Evolutionary conservation across 2,888 invertebrate species (phyloP), one percentile per base, ranked within the genome.

Genomic region (Dascillus cervinus): DNA sequence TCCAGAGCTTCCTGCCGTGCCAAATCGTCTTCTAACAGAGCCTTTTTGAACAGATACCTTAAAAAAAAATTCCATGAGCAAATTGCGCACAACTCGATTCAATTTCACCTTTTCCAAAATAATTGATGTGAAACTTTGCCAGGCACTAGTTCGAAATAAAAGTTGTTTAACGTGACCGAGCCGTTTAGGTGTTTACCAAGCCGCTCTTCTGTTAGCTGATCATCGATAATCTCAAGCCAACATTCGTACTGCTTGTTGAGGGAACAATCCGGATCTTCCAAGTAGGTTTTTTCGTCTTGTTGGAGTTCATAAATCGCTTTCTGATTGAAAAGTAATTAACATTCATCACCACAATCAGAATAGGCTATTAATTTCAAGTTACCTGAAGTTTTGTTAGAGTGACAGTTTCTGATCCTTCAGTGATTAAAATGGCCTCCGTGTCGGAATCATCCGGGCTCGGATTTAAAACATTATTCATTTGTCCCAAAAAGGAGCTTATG

Each of bases 71-170:
- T 32, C 19, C 32, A 31, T 20, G 21, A 20, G n/a, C n/a, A n/a
- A n/a, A n/a, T n/a, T n/a, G n/a, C n/a, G n/a, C n/a, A n/a, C n/a
- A n/a, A n/a, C n/a, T n/a, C n/a, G n/a, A n/a, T n/a, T n/a, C n/a
- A n/a, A n/a, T 49, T 29, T n/a, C n/a, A 75, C 75, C 86, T 71
- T 56, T 82, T 78, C 88, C 88, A 89, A 63, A 88, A 89, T 39
- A 80, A 71, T 11, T 77, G 73, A 50, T 84, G 79, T 2, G 79
- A 70, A 9, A 87, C 81, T 23, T 75, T 71, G 30, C 75, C 72
- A 3, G 82, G 80, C 47, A 87, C 87, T 37, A 88, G 67, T 50
- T 72, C 73, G 26, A 54, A 51, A 56, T 67, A 67, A 47, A 67
- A 63, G 31, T 60, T 59, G 39, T 61, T 65, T 34, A 69, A 52